phyloP scores from a whole-genome alignment of 2,888 invertebrate genomes.

The Trypoxylon attenuatum region DNA sequence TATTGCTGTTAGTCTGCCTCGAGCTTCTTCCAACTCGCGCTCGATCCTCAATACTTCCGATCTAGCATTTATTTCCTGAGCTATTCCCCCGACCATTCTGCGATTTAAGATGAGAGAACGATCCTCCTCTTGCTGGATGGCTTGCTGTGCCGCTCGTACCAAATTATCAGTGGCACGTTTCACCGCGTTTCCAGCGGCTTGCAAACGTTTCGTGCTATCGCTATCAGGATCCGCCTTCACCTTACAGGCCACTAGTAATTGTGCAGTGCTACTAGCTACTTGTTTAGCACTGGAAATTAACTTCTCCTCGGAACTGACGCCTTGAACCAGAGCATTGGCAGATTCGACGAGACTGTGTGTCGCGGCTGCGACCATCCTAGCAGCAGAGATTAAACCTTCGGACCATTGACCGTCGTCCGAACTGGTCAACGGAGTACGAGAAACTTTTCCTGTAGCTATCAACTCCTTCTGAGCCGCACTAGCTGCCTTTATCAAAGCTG shows the following conservation, averaged over 20 bases:
- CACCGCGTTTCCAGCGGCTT: slow-evolving; percentile 96
- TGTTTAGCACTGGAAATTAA: slow-evolving; percentile 97
- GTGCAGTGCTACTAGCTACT: slow-evolving; percentile 98
- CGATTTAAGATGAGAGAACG: slow-evolving; percentile 92
- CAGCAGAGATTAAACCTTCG: slow-evolving; percentile 96
- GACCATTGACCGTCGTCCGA: slow-evolving; percentile 99
- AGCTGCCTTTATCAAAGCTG: slow-evolving; percentile 96
- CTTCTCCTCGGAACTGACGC: slow-evolving; percentile 94
- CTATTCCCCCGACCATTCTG: slow-evolving; percentile 96
- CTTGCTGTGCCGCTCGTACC: slow-evolving; percentile 94
- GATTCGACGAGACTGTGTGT: slow-evolving; percentile 98
- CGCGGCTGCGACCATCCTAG: slow-evolving; percentile 96
- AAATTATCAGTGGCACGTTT: slow-evolving; percentile 98
- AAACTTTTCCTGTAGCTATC: slow-evolving; percentile 91
- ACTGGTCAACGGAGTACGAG: slow-evolving; percentile 86
- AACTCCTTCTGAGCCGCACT: slow-evolving; percentile 97
- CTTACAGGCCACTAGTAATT: slow-evolving; percentile 97
- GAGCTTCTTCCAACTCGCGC: slow-evolving; percentile 93
- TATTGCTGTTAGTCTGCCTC: slow-evolving; percentile 91
- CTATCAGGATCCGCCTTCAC: slow-evolving; percentile 98
- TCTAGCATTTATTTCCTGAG: slow-evolving; percentile 94
- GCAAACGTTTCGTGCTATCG: slow-evolving; percentile 92
- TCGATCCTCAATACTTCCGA: slow-evolving; percentile 96
- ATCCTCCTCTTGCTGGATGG: slow-evolving; percentile 94
- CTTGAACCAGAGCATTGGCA: slow-evolving; percentile 96